Evolutionary conservation across 2,113 vertebrate genomes (phyloP), one percentile per base, ranked within the genome.

Genomic region (Megaceryle torquata): DNA sequence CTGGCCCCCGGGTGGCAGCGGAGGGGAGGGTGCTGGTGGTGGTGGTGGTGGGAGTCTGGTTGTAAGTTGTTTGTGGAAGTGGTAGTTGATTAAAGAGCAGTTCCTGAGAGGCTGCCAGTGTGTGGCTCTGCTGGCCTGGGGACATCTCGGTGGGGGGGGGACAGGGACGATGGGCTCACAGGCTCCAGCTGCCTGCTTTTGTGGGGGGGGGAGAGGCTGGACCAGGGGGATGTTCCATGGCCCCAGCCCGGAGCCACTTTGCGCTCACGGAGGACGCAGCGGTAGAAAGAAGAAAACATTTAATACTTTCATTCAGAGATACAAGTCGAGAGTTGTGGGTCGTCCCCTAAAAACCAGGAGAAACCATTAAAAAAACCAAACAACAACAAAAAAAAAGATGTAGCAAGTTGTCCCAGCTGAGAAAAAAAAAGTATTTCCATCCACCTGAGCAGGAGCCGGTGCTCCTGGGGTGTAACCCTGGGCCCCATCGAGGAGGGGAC

Each of bases 201-300:
- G 15, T 13, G 39, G 39, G 39, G 21, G 25, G 22, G 29, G 63
- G 29, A 39, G n/a, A 7, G 20, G n/a, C 31, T 22, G 31, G n/a
- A 60, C 6, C 9, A 1, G 11, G 18, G 41, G 35, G 46, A 11
- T 1, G 3, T 15, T 46, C 25, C 3, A 1, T 1, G 14, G 5
- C 25, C 56, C 41, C 56, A 29, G 29, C 51, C 28, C 1, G 0
- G 11, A 57, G 46, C 67, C 12, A 7, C 5, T 28, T 18, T 2
- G 0, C 1, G 3, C 35, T n/a, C 16, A 29, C 18, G 53, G 75
- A 64, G 48, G 60, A 81, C 1, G 1, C 64, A 11, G 13, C 50
- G 1, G 26, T 98, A 98, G 96, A 98, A 98, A 98, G 97, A 97
- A 98, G 97, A 97, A 84, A 94, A 95, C 97, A 93, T 98, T 98